Percentiles rank a stretch among this genome's conserved stretches.
These are phyloP conservation scores for Ceratitis capitata DNA, from an alignment of 1,140 invertebrate genomes.

Conservation along the genomic window DNA sequence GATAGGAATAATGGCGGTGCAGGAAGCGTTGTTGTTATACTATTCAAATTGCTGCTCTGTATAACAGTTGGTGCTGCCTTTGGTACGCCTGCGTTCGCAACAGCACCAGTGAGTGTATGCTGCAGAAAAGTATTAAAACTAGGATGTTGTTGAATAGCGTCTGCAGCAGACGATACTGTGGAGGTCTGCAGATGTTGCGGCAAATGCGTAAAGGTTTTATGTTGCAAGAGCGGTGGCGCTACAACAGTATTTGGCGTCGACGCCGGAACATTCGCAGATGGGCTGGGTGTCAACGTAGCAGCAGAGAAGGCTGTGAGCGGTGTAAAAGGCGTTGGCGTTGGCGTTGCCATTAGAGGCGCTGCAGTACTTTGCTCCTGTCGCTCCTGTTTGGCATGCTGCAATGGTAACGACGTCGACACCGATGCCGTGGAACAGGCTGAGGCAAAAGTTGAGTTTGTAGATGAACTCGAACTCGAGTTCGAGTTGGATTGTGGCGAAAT, in stretches of 20 bases:
- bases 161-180: neutral
- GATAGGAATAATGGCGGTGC: slow-evolving; percentile 45
- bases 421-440: slow-evolving; percentile 57
- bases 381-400: neutral
- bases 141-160: neutral
- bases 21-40: slow-evolving; percentile 21
- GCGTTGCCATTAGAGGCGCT: neutral
- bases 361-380: neutral
- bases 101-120: neutral
- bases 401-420: slow-evolving; percentile 48
- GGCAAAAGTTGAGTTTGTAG: slow-evolving; percentile 50
- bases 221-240: neutral
- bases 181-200: neutral
- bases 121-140: neutral
- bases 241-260: neutral
- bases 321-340: neutral
- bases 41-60: slow-evolving; percentile 1
- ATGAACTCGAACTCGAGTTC: slow-evolving; percentile 41
- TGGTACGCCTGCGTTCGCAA: neutral
- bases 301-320: neutral
- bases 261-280: neutral
- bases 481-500: slow-evolving; percentile 47
- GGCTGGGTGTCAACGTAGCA: neutral
- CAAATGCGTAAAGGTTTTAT: neutral
- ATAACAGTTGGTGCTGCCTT: neutral